Conservation (phyloP, 2,888 invertebrate species). For the Notodonta dromedarius region DNA sequence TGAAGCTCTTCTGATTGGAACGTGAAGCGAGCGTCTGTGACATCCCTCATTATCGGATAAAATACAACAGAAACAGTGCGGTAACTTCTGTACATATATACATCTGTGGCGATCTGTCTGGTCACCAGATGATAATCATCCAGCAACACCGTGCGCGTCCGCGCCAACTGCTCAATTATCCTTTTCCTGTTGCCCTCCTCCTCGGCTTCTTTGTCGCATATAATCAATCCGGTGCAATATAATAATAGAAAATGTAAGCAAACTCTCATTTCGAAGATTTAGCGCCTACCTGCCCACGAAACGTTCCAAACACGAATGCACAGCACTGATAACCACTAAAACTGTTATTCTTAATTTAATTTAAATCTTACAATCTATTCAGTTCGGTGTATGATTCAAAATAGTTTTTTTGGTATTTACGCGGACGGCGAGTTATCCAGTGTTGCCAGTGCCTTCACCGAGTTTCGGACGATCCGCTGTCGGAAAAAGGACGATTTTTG, state of each 20-base stretch:
- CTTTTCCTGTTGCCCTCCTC: conserved; percentile 67
- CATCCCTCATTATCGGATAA: conserved; percentile 70
- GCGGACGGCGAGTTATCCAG: conserved; percentile 7
- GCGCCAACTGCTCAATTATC: conserved; percentile 70
- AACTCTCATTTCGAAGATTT: conserved; percentile 60
- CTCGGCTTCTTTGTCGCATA: conserved; percentile 65
- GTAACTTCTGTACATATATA: conserved; percentile 77
- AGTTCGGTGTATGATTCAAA: background rate
- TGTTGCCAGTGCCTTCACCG: no score
- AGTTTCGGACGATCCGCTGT: no score
- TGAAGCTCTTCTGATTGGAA: conserved; percentile 80
- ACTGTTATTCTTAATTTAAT: conserved; percentile 16
- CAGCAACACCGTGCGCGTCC: conserved; percentile 68
- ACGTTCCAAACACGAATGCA: conserved; percentile 23
- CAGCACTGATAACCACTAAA: conserved; percentile 19
- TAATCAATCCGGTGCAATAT: conserved; percentile 61
- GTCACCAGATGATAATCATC: conserved; percentile 75
- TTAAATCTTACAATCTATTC: conserved; percentile 12
- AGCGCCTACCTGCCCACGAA: conserved; percentile 56
- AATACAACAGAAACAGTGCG: conserved; percentile 77
- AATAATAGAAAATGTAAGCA: conserved; percentile 60
- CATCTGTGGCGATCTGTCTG: conserved; percentile 74
- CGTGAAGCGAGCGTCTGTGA: conserved; percentile 74
- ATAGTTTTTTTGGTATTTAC: background rate
- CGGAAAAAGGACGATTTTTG: no score